Conservation (phyloP, 2,888 invertebrate genomes). For the Phyto melanocephala region DNA sequence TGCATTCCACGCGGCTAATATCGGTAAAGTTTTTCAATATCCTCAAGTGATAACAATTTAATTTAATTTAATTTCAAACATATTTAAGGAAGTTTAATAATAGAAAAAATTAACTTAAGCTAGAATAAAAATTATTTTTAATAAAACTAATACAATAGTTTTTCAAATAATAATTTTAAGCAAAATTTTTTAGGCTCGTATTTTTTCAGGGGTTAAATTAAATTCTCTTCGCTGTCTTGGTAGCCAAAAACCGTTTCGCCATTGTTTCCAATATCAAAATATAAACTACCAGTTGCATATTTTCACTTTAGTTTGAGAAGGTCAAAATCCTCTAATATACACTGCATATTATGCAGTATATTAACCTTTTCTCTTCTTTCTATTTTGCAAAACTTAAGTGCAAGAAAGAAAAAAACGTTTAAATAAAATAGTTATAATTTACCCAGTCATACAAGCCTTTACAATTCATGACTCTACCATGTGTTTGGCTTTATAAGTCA, state of each 20-base stretch:
- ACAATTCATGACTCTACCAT: slow-evolving; percentile 21
- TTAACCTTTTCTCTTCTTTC: slow-evolving; percentile 40
- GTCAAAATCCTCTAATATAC: slow-evolving; percentile 71
- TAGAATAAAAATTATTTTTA: too few species aligned
- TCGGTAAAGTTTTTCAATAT: too few species aligned
- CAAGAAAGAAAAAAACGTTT: neutral
- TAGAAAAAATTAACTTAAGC: too few species aligned
- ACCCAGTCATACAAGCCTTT: slow-evolving; percentile 33
- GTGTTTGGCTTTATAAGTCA: slow-evolving; percentile 68
- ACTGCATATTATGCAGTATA: slow-evolving; percentile 57
- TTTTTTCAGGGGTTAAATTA: too few species aligned
- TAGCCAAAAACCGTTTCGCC: neutral
- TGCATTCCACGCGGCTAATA: too few species aligned
- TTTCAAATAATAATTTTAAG: too few species aligned
- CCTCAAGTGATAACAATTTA: too few species aligned
- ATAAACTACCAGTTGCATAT: slow-evolving; percentile 65
- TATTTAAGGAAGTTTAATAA: too few species aligned
- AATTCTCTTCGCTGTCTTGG: neutral
- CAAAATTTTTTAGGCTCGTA: too few species aligned
- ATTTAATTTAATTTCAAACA: too few species aligned
- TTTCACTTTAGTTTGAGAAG: slow-evolving; percentile 72
- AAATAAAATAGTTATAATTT: slow-evolving; percentile 55
- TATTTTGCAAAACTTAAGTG: too few species aligned
- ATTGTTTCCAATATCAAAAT: slow-evolving; percentile 6
- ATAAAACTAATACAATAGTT: too few species aligned